phyloP scores from a whole-genome alignment of 2,797 vertebrate genomes.

The Acanthurus leucopareius region DNA sequence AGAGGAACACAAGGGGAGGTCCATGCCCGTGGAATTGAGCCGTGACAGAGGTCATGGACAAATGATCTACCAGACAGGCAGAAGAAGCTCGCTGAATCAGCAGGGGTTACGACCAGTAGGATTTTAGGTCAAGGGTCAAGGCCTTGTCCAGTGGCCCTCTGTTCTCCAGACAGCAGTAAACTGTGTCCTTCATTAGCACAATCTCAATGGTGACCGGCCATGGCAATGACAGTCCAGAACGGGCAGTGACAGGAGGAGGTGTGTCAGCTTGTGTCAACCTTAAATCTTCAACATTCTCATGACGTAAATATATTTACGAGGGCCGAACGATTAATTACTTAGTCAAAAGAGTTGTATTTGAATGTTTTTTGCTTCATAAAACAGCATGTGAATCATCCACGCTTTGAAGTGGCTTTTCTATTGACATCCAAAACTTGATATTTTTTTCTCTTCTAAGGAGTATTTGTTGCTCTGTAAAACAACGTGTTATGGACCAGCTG shows the following conservation, averaged over 20 bases:
- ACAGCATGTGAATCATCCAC: conserved; percentile 6
- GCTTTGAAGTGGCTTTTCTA: conserved; percentile 18
- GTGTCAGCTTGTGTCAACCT: conserved; percentile 1
- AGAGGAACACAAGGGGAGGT: conserved; percentile 37
- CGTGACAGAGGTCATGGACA: conserved; percentile 69
- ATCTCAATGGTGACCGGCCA: conserved; percentile 28
- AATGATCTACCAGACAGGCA: conserved; percentile 40
- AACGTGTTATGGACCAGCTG: conserved; percentile 21
- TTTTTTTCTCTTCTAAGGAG: conserved; percentile 33
- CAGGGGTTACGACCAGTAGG: conserved; percentile 55
- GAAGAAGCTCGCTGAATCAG: conserved; percentile 62
- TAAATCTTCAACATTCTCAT: conserved; percentile 2
- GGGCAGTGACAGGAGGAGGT: conserved; percentile 16
- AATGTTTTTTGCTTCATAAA: conserved; percentile 2
- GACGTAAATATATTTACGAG: background rate
- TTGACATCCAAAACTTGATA: conserved; percentile 14
- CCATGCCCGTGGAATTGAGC: conserved; percentile 59
- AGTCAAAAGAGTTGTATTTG: background rate
- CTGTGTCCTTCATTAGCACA: conserved; percentile 47
- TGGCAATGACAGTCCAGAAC: conserved; percentile 30
- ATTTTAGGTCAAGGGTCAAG: conserved; percentile 71
- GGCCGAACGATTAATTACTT: background rate
- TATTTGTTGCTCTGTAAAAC: conserved; percentile 36
- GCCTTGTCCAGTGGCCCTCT: conserved; percentile 63
- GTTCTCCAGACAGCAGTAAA: conserved; percentile 59